Percentiles rank a stretch among this genome's conserved stretches.
Evolutionary conservation across 1,140 invertebrate genomes (phyloP).

Genomic region (Pinna nobilis): DNA sequence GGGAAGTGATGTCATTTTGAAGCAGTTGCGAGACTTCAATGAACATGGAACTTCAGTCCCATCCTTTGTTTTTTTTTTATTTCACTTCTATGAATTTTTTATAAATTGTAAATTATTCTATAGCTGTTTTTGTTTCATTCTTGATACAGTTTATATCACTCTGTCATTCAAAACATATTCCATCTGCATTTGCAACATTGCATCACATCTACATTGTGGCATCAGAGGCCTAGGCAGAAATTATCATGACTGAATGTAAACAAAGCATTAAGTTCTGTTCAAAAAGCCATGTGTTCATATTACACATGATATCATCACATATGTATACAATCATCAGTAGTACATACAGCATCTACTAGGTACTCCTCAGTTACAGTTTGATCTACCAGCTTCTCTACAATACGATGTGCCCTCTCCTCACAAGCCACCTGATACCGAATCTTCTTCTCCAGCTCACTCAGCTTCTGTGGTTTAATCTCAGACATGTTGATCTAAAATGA

Average conservation of each 20-base stretch:
- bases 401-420: slow-evolving; percentile 50
- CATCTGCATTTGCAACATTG: too few species aligned
- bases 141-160: too few species aligned
- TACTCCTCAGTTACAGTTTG: slow-evolving; percentile 32
- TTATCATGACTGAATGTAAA: too few species aligned
- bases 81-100: too few species aligned
- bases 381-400: slow-evolving; percentile 48
- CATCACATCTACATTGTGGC: too few species aligned
- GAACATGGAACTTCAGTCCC: too few species aligned
- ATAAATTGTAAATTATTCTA: too few species aligned
- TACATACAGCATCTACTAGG: slow-evolving; percentile 42
- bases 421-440: slow-evolving; percentile 43
- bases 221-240: too few species aligned
- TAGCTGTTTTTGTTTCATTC: too few species aligned
- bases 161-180: neutral
- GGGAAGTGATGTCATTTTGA: too few species aligned
- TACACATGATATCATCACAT: neutral
- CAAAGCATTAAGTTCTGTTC: slow-evolving; percentile 17
- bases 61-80: too few species aligned
- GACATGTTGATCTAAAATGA: neutral
- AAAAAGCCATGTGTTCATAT: neutral
- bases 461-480: slow-evolving; percentile 5
- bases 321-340: neutral
- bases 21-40: too few species aligned
- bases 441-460: slow-evolving; percentile 38